A percentile compares a stretch with the other conserved stretches of the same genome.
These are phyloP conservation scores for Microctonus hyperodae DNA, from an alignment of 2,888 invertebrate genomes.

Conservation along the genomic window DNA sequence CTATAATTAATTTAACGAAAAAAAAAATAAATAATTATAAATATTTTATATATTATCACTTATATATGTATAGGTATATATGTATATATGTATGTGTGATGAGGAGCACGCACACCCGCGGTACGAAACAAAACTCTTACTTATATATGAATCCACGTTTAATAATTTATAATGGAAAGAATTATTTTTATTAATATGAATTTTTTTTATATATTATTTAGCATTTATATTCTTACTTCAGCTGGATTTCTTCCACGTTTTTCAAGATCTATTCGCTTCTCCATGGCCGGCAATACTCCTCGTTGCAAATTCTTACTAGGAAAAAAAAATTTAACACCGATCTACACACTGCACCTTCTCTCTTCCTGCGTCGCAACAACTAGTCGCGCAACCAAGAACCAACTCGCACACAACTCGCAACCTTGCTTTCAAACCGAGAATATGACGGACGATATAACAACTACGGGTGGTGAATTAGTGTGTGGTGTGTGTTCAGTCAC, in stretches of 20 bases:
- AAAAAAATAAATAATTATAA: too few relatives aligned
- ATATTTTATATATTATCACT: too few relatives aligned
- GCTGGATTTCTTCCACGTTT: conserved; percentile 88
- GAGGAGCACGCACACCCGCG: conserved; percentile 8
- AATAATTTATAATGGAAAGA: conserved; percentile 6
- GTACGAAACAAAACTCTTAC: background rate
- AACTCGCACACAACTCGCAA: conserved; percentile 44
- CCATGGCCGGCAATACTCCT: conserved; percentile 70
- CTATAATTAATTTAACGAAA: too few relatives aligned
- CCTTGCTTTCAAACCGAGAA: conserved; percentile 61
- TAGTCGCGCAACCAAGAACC: conserved; percentile 43
- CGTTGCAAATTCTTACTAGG: conserved; percentile 36
- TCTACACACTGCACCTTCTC: conserved; percentile 49
- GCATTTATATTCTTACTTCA: conserved; percentile 76
- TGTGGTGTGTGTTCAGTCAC: conserved; percentile 45
- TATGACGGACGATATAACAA: conserved; percentile 56
- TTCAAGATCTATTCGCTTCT: conserved; percentile 95
- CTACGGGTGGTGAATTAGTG: conserved; percentile 31
- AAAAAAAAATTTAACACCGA: conserved; percentile 10
- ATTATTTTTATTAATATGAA: background rate
- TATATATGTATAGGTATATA: too few relatives aligned
- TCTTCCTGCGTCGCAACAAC: conserved; percentile 58
- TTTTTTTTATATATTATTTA: background rate
- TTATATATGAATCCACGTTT: background rate
- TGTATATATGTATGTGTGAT: too few relatives aligned